These are phyloP conservation scores for Ericerus pela DNA, from an alignment of 1,140 invertebrate genomes.

Conservation along the genomic window DNA sequence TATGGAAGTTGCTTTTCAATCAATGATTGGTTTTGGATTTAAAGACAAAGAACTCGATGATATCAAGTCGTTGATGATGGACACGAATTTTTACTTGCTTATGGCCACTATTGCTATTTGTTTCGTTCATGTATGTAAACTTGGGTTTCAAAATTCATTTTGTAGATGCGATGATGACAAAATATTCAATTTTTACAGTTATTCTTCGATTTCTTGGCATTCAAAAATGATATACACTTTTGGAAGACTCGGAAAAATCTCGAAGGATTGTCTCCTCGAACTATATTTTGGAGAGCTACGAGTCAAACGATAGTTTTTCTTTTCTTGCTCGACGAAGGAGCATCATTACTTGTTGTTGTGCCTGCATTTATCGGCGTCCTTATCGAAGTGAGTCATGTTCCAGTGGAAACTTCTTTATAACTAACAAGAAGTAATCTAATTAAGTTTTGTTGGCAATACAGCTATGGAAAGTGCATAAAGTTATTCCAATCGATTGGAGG, in stretches of 20 bases:
- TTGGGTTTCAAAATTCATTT: background rate
- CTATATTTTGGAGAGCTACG: constrained; percentile 82
- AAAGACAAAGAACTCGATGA: constrained; percentile 89
- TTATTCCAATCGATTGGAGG: constrained; percentile 52
- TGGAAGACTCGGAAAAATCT: constrained; percentile 74
- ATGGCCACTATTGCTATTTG: constrained; percentile 82
- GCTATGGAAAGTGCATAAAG: constrained; percentile 90
- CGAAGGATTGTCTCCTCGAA: constrained; percentile 74
- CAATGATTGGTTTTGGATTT: constrained; percentile 63
- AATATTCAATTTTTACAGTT: constrained; percentile 46
- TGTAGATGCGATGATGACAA: background rate
- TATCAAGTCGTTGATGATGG: constrained; percentile 88
- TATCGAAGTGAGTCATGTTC: constrained; percentile 52
- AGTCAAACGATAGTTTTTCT: constrained; percentile 88
- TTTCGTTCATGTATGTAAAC: constrained; percentile 71
- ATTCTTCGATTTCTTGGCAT: constrained; percentile 89
- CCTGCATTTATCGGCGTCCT: constrained; percentile 71
- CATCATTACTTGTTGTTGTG: constrained; percentile 75
- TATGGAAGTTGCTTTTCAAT: constrained; percentile 60
- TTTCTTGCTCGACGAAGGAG: constrained; percentile 83
- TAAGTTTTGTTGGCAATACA: constrained; percentile 30
- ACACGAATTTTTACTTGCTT: constrained; percentile 89
- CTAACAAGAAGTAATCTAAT: background rate
- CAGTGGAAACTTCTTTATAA: background rate
- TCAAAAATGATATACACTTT: constrained; percentile 94